A percentile compares a stretch with the other conserved stretches of the same genome.
Evolutionary conservation across 1,140 invertebrate genomes (phyloP).

Genomic region (Lordiphosa clarofinis): DNA sequence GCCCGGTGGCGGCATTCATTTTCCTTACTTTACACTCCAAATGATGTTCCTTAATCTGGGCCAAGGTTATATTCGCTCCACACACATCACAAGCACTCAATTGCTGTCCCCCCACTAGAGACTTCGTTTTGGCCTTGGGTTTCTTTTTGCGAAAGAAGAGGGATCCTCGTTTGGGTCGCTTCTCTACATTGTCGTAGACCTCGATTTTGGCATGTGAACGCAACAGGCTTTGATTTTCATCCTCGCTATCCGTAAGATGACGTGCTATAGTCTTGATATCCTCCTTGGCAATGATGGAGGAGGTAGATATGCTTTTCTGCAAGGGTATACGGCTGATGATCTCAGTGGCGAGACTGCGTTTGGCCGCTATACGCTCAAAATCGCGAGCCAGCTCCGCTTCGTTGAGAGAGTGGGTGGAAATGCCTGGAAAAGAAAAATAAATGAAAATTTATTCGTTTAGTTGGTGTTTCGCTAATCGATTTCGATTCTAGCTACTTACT

Average conservation of each 20-base stretch:
- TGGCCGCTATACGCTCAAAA: slow-evolving; percentile 82
- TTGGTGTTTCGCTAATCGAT: slow-evolving; percentile 28
- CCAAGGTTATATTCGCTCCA: slow-evolving; percentile 45
- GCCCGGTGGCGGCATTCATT: slow-evolving; percentile 34
- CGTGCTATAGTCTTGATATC: slow-evolving; percentile 73
- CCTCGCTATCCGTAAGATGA: slow-evolving; percentile 79
- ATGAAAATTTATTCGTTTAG: slow-evolving; percentile 11
- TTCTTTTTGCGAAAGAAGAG: slow-evolving; percentile 93
- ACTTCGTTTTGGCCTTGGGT: slow-evolving; percentile 74
- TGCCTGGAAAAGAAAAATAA: slow-evolving; percentile 72
- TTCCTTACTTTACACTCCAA: slow-evolving; percentile 62
- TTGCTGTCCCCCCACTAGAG: slow-evolving; percentile 52
- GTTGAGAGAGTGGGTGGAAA: slow-evolving; percentile 91
- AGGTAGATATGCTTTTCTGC: slow-evolving; percentile 94
- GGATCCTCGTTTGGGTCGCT: slow-evolving; percentile 91
- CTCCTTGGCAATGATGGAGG: slow-evolving; percentile 82
- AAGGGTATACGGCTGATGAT: slow-evolving; percentile 88
- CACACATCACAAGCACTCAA: slow-evolving; percentile 64
- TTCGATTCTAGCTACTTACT: slow-evolving; percentile 10
- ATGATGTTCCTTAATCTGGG: slow-evolving; percentile 68
- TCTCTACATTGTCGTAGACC: slow-evolving; percentile 89
- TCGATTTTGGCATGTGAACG: slow-evolving; percentile 80
- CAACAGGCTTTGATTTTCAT: slow-evolving; percentile 79
- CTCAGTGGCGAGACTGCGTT: slow-evolving; percentile 82
- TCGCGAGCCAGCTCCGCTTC: slow-evolving; percentile 89